A percentile compares a stretch with the other conserved stretches of the same genome.
Evolutionary conservation across 2,113 vertebrate genomes (phyloP).

Genomic region (Oxygymnocypris stewartii): DNA sequence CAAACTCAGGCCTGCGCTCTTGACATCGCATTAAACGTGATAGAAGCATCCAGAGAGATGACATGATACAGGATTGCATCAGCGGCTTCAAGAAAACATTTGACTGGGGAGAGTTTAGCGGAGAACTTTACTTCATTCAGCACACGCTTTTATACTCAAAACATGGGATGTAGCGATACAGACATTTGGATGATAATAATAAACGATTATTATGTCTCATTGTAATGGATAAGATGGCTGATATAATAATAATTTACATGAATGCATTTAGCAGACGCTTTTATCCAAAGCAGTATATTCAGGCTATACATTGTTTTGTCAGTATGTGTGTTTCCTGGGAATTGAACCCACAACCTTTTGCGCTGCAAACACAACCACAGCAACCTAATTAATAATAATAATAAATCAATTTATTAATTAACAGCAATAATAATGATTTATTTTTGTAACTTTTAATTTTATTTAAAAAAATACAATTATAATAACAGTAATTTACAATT

Average conservation of each 20-base stretch:
- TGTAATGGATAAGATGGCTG: background rate
- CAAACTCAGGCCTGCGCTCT: constrained; percentile 16
- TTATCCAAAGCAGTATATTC: too few species aligned
- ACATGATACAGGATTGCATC: constrained; percentile 35
- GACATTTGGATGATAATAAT: background rate
- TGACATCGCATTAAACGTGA: constrained; percentile 20
- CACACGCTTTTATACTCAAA: background rate
- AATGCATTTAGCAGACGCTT: too few species aligned
- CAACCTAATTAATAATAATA: too few species aligned
- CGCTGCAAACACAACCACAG: too few species aligned
- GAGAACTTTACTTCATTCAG: background rate
- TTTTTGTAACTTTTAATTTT: background rate
- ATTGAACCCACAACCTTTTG: too few species aligned
- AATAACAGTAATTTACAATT: background rate
- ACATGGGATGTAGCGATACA: background rate
- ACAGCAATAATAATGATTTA: too few species aligned
- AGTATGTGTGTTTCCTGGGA: too few species aligned
- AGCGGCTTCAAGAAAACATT: constrained; percentile 11
- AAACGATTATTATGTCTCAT: background rate
- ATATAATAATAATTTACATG: background rate
- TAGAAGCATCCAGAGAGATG: constrained; percentile 11
- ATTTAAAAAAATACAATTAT: background rate
- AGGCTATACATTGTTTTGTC: too few species aligned
- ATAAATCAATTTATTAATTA: too few species aligned
- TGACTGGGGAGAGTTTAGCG: background rate